Evolutionary conservation across 2,113 vertebrate genomes (phyloP), one percentile per base, ranked within the genome.

Genomic region (Brachionichthys hirsutus): DNA sequence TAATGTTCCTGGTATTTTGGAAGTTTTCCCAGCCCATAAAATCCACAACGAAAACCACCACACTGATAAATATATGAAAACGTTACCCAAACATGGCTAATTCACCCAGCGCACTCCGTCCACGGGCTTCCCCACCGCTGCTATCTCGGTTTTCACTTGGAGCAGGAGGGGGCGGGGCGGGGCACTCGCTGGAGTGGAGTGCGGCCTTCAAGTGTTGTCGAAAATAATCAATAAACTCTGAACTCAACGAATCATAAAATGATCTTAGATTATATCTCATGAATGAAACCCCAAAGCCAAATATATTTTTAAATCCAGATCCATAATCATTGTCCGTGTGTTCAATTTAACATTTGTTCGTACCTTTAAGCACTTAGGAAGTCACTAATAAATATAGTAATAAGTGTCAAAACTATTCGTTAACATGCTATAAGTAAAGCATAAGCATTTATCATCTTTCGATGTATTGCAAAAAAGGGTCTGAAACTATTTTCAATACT

Each of bases 111-210:
- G 54, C 71, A 67, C 52, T 72, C 59, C 84, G 73, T 89, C 87
- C 88, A 87, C 73, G 82, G 79, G 84, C 63, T 72, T 61, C 71
- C 71, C 68, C 77, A 56, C 67, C 70, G 78, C 65, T 12, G 68
- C 48, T 80, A 86, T 82, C 84, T 85, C 87, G 82, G 56, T 73
- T 89, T 90, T 88, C 87, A 83, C 50, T 59, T 47, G 53, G 74
- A 73, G 70, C 54, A 51, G 61, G 65, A 53, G 76, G 74, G 59
- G 69, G 35, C n/a, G 15, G 12, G 18, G 54, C 18, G 45, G 53
- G 43, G 55, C 49, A 4, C 57, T 34, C 67, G 6, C 64, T 13
- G 55, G 2, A 57, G 57, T 11, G 64, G 51, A 59, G 20, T 74
- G 81, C 0, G 35, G 77, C 75, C 16, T 86, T 84, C 24, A 83